Evolutionary conservation across 2,888 invertebrate species (phyloP), one percentile per base, ranked within the genome.

Genomic region (Troglohyphantes excavatus): DNA sequence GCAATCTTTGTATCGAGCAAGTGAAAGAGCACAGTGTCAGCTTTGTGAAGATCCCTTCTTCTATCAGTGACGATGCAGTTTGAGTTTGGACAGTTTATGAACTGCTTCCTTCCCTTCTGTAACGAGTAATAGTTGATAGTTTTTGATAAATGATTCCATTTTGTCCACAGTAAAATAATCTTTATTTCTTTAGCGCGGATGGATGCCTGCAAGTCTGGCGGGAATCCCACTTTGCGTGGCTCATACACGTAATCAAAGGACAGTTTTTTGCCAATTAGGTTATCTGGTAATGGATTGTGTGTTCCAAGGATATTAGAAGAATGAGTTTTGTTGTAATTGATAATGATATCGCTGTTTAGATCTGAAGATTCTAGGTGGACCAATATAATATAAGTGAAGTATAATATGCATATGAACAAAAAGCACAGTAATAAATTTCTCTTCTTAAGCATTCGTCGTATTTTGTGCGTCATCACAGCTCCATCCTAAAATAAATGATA

Each of bases 21-120:
- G 61, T 91, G 91, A 43, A 91, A 91, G 7, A 91, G 19, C 0
- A 91, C 75, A 9, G 90, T 91, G 70, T 91, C 90, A 11, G 87
- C 90, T 72, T 70, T 67, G 2, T 13, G 2, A 19, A 91, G 19
- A 2, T 83, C 29, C 19, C 46, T 73, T 59, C 90, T 90, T 61
- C 90, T 26, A 13, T 43, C 19, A 13, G 90, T 91, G 2, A 83
- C 76, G 13, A 82, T 11, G 59, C 91, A 91, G 33, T 90, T 87
- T 2, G 76, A 13, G 27, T 86, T 86, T 2, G 91, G 91, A 39
- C 91, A 91, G 11, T 84, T 79, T 2, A 27, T 23, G 46, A 91
- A 90, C 0, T 85, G 70, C 29, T 33, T 72, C 13, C 72, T 70
- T 17, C 86, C 86, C 13, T 59, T 21, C 7, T 61, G 63, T 9